Conservation (phyloP, 2,888 invertebrate genomes). For the Ganaspis brasiliensis region DNA sequence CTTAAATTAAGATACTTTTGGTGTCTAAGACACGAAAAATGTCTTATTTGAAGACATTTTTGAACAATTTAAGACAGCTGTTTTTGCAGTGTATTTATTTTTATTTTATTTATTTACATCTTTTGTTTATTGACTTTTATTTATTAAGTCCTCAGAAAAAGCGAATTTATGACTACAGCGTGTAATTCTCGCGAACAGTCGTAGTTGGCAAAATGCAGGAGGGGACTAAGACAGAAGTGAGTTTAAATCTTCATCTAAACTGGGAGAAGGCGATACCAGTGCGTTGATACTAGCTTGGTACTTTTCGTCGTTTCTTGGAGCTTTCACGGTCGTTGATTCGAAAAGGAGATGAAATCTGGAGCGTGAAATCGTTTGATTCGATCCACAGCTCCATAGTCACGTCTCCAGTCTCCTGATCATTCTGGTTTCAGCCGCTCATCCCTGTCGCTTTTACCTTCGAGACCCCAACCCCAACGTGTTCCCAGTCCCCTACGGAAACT, state of each 20-base stretch:
- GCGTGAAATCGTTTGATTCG: slow-evolving; percentile 79
- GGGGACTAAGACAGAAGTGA: not conserved
- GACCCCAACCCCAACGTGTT: not conserved
- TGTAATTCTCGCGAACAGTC: too few species aligned
- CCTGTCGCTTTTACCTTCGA: slow-evolving; percentile 31
- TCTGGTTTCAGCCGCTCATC: slow-evolving; percentile 29
- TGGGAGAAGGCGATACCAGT: not conserved
- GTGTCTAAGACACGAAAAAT: too few species aligned
- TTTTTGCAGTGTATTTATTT: too few species aligned
- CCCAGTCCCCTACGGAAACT: slow-evolving; percentile 39
- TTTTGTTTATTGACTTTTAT: too few species aligned
- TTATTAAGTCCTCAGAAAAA: too few species aligned
- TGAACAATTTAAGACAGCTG: too few species aligned
- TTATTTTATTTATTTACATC: too few species aligned
- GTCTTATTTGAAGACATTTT: too few species aligned
- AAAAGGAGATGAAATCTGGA: slow-evolving; percentile 70
- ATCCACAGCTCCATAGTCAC: slow-evolving; percentile 72
- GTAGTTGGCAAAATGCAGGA: not conserved
- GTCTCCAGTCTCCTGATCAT: slow-evolving; percentile 58
- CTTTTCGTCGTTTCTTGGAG: slow-evolving; percentile 39
- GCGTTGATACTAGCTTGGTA: slow-evolving; percentile 7
- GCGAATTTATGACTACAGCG: too few species aligned
- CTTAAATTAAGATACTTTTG: too few species aligned
- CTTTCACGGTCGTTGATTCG: slow-evolving; percentile 38
- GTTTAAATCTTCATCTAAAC: not conserved